These are phyloP conservation scores for Idaea aversata DNA, from an alignment of 2,888 invertebrate species.

Conservation along the genomic window DNA sequence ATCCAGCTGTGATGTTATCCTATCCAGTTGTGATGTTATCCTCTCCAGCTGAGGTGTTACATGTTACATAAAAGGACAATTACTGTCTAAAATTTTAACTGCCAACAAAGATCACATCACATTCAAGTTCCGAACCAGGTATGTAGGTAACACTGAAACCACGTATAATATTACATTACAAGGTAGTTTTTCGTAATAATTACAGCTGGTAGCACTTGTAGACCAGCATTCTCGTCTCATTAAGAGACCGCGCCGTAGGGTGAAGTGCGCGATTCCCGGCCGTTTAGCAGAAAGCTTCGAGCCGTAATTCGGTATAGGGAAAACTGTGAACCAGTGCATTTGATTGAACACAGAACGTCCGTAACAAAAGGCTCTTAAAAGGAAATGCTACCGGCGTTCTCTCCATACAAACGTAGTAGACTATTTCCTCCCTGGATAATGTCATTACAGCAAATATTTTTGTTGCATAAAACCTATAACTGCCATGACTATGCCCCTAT, in stretches of 20 bases:
- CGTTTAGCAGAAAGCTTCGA: conserved; percentile 59
- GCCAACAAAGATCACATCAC: neutral
- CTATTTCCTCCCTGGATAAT: no score
- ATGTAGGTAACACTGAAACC: neutral
- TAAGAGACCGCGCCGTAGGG: conserved; percentile 41
- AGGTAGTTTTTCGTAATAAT: neutral
- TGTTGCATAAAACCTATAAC: no score
- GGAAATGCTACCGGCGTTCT: no score
- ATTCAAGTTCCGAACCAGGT: neutral
- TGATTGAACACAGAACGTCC: conserved; percentile 13
- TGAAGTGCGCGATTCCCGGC: conserved; percentile 54
- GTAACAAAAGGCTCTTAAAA: neutral
- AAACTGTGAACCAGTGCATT: conserved; percentile 43
- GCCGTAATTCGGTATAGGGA: conserved; percentile 62
- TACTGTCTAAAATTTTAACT: neutral
- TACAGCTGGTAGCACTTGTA: neutral
- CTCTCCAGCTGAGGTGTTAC: no score
- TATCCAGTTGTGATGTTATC: no score
- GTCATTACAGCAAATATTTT: no score
- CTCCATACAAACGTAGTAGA: no score
- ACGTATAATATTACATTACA: neutral
- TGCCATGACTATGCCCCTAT: no score
- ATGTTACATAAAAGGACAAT: no score
- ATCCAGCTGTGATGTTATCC: no score
- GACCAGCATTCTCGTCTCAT: conserved; percentile 44